A percentile compares a stretch with the other conserved stretches of the same genome.
These are phyloP conservation scores for Temnothorax rugatulus DNA, from an alignment of 2,888 invertebrate species.

Conservation along the genomic window DNA sequence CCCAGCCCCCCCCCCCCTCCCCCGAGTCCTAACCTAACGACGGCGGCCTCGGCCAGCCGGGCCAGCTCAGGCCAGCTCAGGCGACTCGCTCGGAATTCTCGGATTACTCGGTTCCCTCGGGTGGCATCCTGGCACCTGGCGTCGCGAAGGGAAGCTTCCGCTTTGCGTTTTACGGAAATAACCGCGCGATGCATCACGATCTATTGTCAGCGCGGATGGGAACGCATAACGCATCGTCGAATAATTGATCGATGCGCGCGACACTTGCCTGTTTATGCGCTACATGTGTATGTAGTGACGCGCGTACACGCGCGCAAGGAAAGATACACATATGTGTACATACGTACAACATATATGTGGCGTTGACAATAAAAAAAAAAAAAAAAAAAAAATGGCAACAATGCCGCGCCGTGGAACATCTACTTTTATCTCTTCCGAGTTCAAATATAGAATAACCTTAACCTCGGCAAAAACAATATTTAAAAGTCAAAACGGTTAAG, in stretches of 20 bases:
- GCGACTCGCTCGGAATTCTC: not conserved
- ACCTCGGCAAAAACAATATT: not conserved
- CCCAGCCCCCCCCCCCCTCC: not conserved
- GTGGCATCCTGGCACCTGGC: too few species aligned
- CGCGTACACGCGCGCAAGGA: not conserved
- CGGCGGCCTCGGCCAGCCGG: too few species aligned
- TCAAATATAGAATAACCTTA: not conserved
- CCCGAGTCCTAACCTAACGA: constrained; percentile 64
- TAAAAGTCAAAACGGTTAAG: not conserved
- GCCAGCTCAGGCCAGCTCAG: constrained; percentile 5
- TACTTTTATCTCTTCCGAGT: not conserved
- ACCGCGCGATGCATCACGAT: too few species aligned
- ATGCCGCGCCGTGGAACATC: not conserved
- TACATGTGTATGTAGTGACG: not conserved
- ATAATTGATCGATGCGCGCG: constrained; percentile 48
- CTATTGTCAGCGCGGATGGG: not conserved
- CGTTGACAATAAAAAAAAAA: not conserved
- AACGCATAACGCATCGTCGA: not conserved
- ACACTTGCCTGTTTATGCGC: constrained; percentile 22
- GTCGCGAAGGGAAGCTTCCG: not conserved
- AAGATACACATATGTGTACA: not conserved
- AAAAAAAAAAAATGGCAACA: not conserved
- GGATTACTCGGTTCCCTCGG: too few species aligned
- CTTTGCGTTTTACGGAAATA: not conserved
- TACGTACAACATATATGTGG: not conserved